Base-by-base conservation (phyloP, 2,888 invertebrate species). In the Drosophila pseudotakahashii region DNA sequence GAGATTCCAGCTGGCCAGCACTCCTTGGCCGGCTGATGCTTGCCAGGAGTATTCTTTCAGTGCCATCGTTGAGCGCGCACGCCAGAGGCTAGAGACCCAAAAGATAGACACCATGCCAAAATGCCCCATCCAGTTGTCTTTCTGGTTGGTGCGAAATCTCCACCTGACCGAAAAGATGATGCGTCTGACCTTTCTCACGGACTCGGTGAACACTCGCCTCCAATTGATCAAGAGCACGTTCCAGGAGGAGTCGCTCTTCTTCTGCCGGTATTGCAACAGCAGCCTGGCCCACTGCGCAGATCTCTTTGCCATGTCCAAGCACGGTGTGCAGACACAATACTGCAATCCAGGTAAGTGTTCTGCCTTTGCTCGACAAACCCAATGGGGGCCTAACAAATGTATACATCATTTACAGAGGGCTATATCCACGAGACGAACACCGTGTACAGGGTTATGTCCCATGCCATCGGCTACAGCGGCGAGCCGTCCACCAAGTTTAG, bases 401-500 rank as follows among this genome's bases (percentile, higher is more conserved):
- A 30, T 30, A 7, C 26, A 4, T 7, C 1, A 2, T 30, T 23
- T 19, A 19, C 64, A 93, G 93, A 92, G 77, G 97, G 97, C 16
- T 94, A 94, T 85, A 95, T 97, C 53, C 96, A 96, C 87, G 97
- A 97, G 90, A 97, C 96, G 5, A 93, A 97, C 44, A 97, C 97
- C 0, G 93, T 95, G 0, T 93, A 93, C 69, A 92, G 93, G 57
- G 93, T 94, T 0, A 71, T 90, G 51, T 91, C 92, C 19, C 93
- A 94, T 72, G 92, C 93, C 16, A 86, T 91, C 41, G 91, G 94
- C 14, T 92, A 93, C 34, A 90, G 89, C 48, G 92, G 92, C 0
- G 92, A 93, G 50, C 94, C 96, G 1, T 95, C 95, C 1, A 94
- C 94, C n/a, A 94, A 95, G 78, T 95, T 95, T 88, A 95, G 95